phyloP scores from a whole-genome alignment of 2,888 invertebrate genomes.

The Fabriciana adippe region DNA sequence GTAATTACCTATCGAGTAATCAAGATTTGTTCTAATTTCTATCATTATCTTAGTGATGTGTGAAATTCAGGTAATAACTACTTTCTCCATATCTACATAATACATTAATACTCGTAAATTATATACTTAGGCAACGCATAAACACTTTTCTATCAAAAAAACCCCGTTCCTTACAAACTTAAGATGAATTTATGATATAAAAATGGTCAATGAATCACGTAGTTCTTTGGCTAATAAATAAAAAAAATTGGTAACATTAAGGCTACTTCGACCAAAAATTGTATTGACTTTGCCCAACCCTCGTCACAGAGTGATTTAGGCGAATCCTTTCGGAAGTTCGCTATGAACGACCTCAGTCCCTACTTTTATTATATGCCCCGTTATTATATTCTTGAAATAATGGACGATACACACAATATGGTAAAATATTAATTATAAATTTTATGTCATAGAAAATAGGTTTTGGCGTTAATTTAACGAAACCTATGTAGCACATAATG shows the following conservation, averaged over 20 bases:
- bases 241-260: constrained; percentile 23
- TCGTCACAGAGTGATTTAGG: constrained; percentile 27
- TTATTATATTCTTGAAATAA: constrained; percentile 20
- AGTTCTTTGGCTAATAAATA: constrained; percentile 21
- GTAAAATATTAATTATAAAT: constrained; percentile 8
- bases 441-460: not conserved
- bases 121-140: too few species aligned
- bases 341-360: constrained; percentile 13
- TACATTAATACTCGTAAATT: too few species aligned
- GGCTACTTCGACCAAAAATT: constrained; percentile 22
- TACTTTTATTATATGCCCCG: constrained; percentile 5
- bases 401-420: constrained; percentile 8
- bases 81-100: too few species aligned
- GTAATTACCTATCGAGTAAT: too few species aligned
- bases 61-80: too few species aligned
- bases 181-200: constrained; percentile 18
- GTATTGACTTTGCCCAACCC: constrained; percentile 28
- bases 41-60: too few species aligned
- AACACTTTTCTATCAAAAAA: constrained; percentile 2
- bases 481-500: too few species aligned
- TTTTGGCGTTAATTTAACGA: not conserved
- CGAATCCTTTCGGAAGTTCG: constrained; percentile 20
- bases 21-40: too few species aligned
- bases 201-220: constrained; percentile 21
- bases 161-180: constrained; percentile 2